phyloP scores from a whole-genome alignment of 35 echinoderm and acorn worm genomes.

The Amphiura filiformis region DNA sequence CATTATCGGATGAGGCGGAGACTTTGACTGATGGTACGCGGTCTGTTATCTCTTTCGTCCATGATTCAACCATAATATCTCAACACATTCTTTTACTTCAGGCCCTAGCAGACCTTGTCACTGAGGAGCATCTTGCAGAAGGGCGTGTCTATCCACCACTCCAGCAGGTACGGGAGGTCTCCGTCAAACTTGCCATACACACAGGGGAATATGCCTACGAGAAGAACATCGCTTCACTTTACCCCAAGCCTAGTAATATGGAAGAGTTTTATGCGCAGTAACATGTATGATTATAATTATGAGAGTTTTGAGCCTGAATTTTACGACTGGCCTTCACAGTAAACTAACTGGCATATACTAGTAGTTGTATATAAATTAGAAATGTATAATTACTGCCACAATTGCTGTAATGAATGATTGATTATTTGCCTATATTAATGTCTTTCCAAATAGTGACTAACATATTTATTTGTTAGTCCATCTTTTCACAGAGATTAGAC shows the following conservation, averaged over 20 bases:
- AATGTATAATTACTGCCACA: too few relatives aligned
- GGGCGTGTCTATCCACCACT: slow-evolving; percentile 93
- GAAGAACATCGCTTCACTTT: slow-evolving; percentile 47
- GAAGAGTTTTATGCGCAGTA: slow-evolving; percentile 58
- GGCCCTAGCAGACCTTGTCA: slow-evolving; percentile 75
- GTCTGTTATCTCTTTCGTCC: too few relatives aligned
- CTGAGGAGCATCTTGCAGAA: slow-evolving; percentile 74
- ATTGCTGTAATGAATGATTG: too few relatives aligned
- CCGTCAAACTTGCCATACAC: slow-evolving; percentile 72
- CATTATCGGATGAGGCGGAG: too few relatives aligned
- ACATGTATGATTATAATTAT: slow-evolving; percentile 76
- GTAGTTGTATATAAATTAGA: too few relatives aligned
- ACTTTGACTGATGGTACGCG: too few relatives aligned
- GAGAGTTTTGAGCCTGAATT: slow-evolving; percentile 69
- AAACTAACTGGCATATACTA: too few relatives aligned
- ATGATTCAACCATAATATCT: too few relatives aligned
- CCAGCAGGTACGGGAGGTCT: slow-evolving; percentile 78
- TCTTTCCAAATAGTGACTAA: too few relatives aligned
- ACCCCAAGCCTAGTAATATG: slow-evolving; percentile 71
- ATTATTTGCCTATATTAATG: too few relatives aligned
- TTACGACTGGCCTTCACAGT: slow-evolving; percentile 67
- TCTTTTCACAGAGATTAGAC: too few relatives aligned
- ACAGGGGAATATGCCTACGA: slow-evolving; percentile 74
- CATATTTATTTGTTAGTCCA: too few relatives aligned
- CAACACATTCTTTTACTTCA: slow-evolving; percentile 9